Percentiles rank a stretch among this genome's conserved stretches.
These are phyloP conservation scores for Microctenopoma stevenorrisi DNA, from an alignment of 2,797 vertebrate genomes.

Conservation along the genomic window DNA sequence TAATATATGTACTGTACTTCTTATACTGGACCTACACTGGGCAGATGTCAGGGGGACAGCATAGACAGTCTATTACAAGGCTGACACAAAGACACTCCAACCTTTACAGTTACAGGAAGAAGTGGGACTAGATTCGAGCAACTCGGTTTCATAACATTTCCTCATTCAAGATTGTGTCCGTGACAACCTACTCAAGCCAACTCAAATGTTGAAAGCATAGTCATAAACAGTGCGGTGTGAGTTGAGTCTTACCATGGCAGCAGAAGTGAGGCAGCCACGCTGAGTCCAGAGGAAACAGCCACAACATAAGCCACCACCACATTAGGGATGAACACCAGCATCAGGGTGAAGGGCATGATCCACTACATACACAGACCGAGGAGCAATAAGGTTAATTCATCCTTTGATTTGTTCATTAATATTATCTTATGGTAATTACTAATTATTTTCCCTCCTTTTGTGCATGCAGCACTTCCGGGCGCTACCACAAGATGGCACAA, in stretches of 20 bases:
- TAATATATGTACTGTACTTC: not conserved
- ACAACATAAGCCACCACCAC: slow-evolving; percentile 90
- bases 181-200: not conserved
- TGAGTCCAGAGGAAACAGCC: slow-evolving; percentile 92
- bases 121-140: not conserved
- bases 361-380: slow-evolving; percentile 76
- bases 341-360: slow-evolving; percentile 94
- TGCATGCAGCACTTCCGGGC: no score
- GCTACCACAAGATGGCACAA: slow-evolving; percentile 54
- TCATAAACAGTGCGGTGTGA: not conserved
- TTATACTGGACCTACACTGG: not conserved
- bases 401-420: no score
- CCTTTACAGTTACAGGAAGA: not conserved
- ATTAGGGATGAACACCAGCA: slow-evolving; percentile 92
- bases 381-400: not conserved
- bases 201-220: not conserved
- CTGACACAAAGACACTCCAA: not conserved
- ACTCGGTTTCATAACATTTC: slow-evolving; percentile 3
- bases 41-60: not conserved
- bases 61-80: not conserved
- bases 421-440: no score
- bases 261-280: slow-evolving; percentile 92
- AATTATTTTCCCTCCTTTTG: no score
- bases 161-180: not conserved
- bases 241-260: slow-evolving; percentile 90